Evolutionary conservation across 2,888 invertebrate genomes (phyloP).

Genomic region (Lissonota sp.): DNA sequence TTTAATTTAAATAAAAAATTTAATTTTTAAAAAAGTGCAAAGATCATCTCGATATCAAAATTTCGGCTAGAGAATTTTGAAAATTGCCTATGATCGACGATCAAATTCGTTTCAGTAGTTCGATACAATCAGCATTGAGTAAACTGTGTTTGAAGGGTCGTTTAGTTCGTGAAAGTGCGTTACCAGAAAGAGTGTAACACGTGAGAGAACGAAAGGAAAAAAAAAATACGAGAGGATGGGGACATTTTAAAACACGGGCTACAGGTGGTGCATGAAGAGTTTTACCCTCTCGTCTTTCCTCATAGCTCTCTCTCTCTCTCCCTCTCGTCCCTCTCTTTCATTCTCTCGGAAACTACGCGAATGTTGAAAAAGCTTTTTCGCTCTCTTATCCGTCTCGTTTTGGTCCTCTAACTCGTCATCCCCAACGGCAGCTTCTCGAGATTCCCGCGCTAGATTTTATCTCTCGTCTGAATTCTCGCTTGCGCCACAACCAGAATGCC

Average conservation of each 20-base stretch:
- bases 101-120: not conserved
- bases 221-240: slow-evolving; percentile 12
- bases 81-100: too few relatives aligned
- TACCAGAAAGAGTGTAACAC: not conserved
- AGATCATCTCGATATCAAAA: too few relatives aligned
- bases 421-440: slow-evolving; percentile 45
- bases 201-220: not conserved
- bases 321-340: slow-evolving; percentile 13
- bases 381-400: slow-evolving; percentile 25
- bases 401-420: slow-evolving; percentile 11
- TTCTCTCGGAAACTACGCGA: slow-evolving; percentile 53
- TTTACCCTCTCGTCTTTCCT: slow-evolving; percentile 47
- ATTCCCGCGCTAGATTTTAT: slow-evolving; percentile 33
- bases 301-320: slow-evolving; percentile 39
- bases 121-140: slow-evolving; percentile 19
- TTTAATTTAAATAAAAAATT: too few relatives aligned
- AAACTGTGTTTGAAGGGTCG: slow-evolving; percentile 17
- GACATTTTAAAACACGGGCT: slow-evolving; percentile 58
- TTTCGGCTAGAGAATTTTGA: too few relatives aligned
- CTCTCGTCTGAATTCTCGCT: not conserved
- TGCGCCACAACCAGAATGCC: not conserved
- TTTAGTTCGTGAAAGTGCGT: slow-evolving; percentile 8
- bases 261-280: slow-evolving; percentile 65
- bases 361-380: slow-evolving; percentile 44
- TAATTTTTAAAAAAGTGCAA: too few relatives aligned